Base-by-base conservation (phyloP, 2,797 vertebrate genomes). In the Rousettus madagascariensis region DNA sequence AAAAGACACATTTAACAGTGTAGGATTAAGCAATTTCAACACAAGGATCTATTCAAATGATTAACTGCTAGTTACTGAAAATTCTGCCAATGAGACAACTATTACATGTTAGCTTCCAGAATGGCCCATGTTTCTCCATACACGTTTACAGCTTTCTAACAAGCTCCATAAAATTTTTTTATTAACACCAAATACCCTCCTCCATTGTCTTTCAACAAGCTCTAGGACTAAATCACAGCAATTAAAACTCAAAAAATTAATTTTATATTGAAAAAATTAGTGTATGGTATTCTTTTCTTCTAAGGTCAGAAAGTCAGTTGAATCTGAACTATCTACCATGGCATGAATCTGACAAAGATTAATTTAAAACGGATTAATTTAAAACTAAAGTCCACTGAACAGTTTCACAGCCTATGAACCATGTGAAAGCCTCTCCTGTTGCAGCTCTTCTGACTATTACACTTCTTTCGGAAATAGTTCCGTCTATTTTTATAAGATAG, bases 321-420 rank as follows among this genome's bases (percentile, higher is more conserved):
- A 97, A 97, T 98, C 96, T 97, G 97, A 98, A 98, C 97, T 97
- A 97, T 98, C 96, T 98, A 97, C 95, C 91, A 96, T 97, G 95
- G 89, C 95, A 98, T 94, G 95, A 97, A 97, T 97, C 97, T 98
- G 97, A 98, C 97, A 98, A 98, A 98, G 97, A 98, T 98, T 98
- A 98, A 98, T 97, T 98, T 98, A 97, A 89, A 98, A 96, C 95
- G 97, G 97, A 97, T 98, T 38, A 38, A 97, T 96, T 98, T 97
- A 96, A 98, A 98, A 97, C 89, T 96, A 97, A 98, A 98, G 97
- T 98, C 97, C 97, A 98, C 90, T 97, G 96, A 97, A 94, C 36
- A 43, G 94, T 97, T 98, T 97, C 96, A 98, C 95, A 98, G 97
- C 91, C 97, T 98, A 98, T 96, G 95, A 97, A 96, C 96, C 96